Percentiles rank a stretch among this genome's conserved stretches.
These are phyloP conservation scores for Tinea semifulvella DNA, from an alignment of 2,888 invertebrate genomes.

Conservation along the genomic window DNA sequence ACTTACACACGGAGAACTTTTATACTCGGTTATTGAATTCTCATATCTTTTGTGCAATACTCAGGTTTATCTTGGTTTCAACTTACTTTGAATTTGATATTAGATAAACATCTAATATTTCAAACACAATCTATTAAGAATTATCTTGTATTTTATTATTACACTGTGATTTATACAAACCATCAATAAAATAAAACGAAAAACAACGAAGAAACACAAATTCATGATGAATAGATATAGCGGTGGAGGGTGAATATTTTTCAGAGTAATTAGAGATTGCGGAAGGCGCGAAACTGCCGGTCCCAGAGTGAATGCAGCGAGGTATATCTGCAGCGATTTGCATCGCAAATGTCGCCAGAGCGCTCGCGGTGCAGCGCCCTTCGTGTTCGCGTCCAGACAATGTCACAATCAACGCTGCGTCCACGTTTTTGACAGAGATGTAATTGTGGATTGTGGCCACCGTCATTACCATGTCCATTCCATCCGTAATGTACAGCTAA, in stretches of 20 bases:
- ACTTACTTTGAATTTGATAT: slow-evolving; percentile 3
- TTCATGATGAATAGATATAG: slow-evolving; percentile 8
- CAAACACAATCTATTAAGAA: not conserved
- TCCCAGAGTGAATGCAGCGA: slow-evolving; percentile 28
- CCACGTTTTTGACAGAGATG: slow-evolving; percentile 52
- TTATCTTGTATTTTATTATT: not conserved
- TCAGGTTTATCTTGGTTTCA: not conserved
- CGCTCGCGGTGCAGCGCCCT: slow-evolving; percentile 29
- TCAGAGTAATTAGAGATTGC: slow-evolving; percentile 55
- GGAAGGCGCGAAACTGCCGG: slow-evolving; percentile 42
- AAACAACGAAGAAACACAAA: too few relatives aligned
- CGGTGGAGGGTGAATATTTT: slow-evolving; percentile 46
- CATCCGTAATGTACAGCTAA: too few relatives aligned
- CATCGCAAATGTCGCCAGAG: slow-evolving; percentile 43
- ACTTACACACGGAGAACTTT: slow-evolving; percentile 49
- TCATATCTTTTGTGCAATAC: slow-evolving; percentile 17
- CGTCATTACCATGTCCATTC: slow-evolving; percentile 37
- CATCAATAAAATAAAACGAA: not conserved
- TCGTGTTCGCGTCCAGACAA: slow-evolving; percentile 42
- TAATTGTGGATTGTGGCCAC: slow-evolving; percentile 52
- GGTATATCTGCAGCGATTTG: slow-evolving; percentile 41
- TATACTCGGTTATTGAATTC: slow-evolving; percentile 51
- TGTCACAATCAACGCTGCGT: slow-evolving; percentile 64
- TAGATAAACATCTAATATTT: not conserved
- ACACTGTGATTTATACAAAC: not conserved